Base-by-base conservation (phyloP, 1,140 invertebrate species). In the Coelopa frigida region DNA sequence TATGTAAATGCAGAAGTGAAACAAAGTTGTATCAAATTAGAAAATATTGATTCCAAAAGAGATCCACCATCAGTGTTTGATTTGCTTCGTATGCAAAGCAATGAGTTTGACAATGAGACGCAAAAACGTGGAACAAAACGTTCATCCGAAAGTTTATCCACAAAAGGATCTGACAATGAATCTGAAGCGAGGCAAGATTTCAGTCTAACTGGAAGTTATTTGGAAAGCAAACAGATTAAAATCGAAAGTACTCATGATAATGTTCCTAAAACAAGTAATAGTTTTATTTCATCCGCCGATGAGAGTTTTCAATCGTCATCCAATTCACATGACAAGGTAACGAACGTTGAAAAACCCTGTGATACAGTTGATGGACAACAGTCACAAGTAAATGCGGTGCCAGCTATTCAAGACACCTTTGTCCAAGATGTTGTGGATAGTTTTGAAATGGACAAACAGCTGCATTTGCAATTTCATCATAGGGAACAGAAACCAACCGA, bases 181-280 rank as follows among this genome's bases (percentile, higher is more conserved):
- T 21, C 33, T 10, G 33, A 20, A 35, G 11, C 17, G 20, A 18
- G 33, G 20, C 15, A 35, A 18, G 33, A 2, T 18, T 35, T 15
- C 3, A 3, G 8, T 17, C 8, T n/a, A 33, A 33, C n/a, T 18
- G 10, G 31, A 33, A 10, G 31, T 3, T 20, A 21, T 21, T 8
- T 38, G 36, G 22, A 42, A 27, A 48, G 33, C 23, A 48, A 48
- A 43, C 39, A 48, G 26, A 20, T 43, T n/a, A 48, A 48, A 48
- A 48, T 48, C 8, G 46, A 48, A 21, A 23, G 3, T n/a, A 11
- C 18, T n/a, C n/a, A n/a, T n/a, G n/a, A n/a, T n/a, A n/a, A n/a
- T n/a, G n/a, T n/a, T n/a, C n/a, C n/a, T n/a, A n/a, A n/a, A n/a
- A n/a, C n/a, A n/a, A n/a, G n/a, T n/a, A n/a, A n/a, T n/a, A n/a